Base-by-base conservation (phyloP, 2,888 invertebrate genomes). In the Biston stratarius region DNA sequence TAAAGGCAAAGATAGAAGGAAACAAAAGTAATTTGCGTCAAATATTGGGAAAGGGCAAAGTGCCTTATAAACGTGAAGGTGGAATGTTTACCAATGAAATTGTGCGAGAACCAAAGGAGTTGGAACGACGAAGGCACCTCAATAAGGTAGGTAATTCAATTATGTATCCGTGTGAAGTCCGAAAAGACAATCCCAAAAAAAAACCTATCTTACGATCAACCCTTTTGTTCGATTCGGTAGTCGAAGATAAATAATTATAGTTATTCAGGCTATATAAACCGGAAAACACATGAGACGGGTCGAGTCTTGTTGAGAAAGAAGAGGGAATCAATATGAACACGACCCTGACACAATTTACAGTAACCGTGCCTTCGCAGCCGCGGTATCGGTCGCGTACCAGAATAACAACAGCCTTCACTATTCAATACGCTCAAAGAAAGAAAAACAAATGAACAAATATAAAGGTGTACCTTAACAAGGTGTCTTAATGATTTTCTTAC, bases 341-440 rank as follows among this genome's bases (percentile, higher is more conserved):
- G 90, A 91, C 93, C 93, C 87, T 93, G 93, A 92, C 93, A 92
- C 89, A 86, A 85, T 92, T 93, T 88, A 83, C 85, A 88, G 83
- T 86, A 83, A 86, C 87, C 84, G 84, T 87, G 85, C 83, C 84
- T 86, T 83, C 77, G 77, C 78, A 77, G 81, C 78, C 80, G 81
- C 79, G 79, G 82, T 81, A 81, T 86, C 81, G 83, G 84, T 79
- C 81, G 34, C 49, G 76, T 83, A 82, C 84, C 83, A 89, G 87
- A 88, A 92, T 90, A 91, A 90, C 24, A 3, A 91, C 87, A 90
- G 82, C 86, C 83, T 86, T 83, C 80, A 78, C 83, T 81, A 81
- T 83, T 78, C 76, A 83, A 84, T 84, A 81, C 76, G 72, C 74
- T 74, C 76, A 82, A 82, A 82, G 77, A 80, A 79, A 79, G 76